A percentile compares a stretch with the other conserved stretches of the same genome.
Evolutionary conservation across 2,888 invertebrate species (phyloP).

Genomic region (Vanessa cardui): DNA sequence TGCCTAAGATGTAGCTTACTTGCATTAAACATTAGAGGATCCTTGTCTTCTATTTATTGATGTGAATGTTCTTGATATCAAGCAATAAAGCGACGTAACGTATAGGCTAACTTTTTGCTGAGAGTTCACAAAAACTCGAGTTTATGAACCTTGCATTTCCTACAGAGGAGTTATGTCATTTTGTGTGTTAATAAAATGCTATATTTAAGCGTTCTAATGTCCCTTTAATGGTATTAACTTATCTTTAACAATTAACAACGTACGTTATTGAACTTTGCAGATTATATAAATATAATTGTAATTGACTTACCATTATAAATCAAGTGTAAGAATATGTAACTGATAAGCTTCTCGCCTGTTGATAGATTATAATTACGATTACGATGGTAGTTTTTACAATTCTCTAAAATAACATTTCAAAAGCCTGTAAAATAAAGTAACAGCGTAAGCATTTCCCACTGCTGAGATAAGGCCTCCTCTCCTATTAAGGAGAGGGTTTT

Average conservation of each 20-base stretch:
- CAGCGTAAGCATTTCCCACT: too few relatives aligned
- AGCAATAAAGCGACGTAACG: constrained; percentile 32
- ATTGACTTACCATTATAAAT: too few relatives aligned
- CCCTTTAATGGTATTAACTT: constrained; percentile 8
- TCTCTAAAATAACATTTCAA: too few relatives aligned
- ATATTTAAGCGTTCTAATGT: background rate
- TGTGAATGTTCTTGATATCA: constrained; percentile 38
- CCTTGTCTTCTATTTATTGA: constrained; percentile 41
- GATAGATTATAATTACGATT: too few relatives aligned
- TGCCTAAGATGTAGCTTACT: constrained; percentile 33
- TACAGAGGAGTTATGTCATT: constrained; percentile 37
- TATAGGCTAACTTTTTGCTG: constrained; percentile 35
- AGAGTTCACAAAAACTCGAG: constrained; percentile 29
- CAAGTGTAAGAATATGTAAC: too few relatives aligned
- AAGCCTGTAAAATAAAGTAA: too few relatives aligned
- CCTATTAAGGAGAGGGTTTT: too few relatives aligned
- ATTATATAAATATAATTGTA: too few relatives aligned
- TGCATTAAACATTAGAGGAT: constrained; percentile 43
- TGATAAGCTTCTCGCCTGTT: too few relatives aligned
- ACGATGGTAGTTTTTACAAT: too few relatives aligned
- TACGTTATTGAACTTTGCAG: background rate
- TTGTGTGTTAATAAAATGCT: constrained; percentile 33
- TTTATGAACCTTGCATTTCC: constrained; percentile 31
- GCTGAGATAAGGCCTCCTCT: too few relatives aligned
- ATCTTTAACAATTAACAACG: background rate